A percentile compares a stretch with the other conserved stretches of the same genome.
Evolutionary conservation across 2,113 vertebrate species (phyloP).

Genomic region (Ancistrus triradiatus): DNA sequence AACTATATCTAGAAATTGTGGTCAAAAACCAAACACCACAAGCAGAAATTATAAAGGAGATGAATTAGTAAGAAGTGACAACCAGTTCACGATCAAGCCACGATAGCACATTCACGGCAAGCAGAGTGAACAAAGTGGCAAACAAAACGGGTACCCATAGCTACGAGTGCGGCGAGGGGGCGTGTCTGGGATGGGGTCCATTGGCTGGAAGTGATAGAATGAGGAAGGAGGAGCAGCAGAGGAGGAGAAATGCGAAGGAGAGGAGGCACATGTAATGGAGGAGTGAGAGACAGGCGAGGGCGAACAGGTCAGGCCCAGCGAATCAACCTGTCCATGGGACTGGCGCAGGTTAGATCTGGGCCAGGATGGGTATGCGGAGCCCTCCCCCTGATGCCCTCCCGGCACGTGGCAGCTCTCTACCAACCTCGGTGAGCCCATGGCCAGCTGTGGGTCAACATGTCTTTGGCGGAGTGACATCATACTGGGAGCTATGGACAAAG

Average conservation of each 20-base stretch:
- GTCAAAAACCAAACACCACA: no score
- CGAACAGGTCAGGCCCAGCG: slow-evolving; percentile 65
- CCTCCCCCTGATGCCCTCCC: slow-evolving; percentile 70
- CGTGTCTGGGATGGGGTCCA: slow-evolving; percentile 85
- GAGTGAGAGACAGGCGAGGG: slow-evolving; percentile 66
- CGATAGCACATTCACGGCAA: slow-evolving; percentile 53
- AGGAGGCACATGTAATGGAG: slow-evolving; percentile 54
- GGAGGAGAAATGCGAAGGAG: slow-evolving; percentile 56
- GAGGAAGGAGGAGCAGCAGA: slow-evolving; percentile 60
- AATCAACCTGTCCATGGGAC: slow-evolving; percentile 79
- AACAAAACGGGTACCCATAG: slow-evolving; percentile 76
- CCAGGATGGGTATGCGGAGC: slow-evolving; percentile 61
- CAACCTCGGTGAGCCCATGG: slow-evolving; percentile 96
- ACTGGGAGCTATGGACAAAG: slow-evolving; percentile 80
- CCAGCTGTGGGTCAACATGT: slow-evolving; percentile 84
- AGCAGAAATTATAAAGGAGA: no score
- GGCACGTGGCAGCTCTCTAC: slow-evolving; percentile 80
- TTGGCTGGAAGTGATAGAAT: slow-evolving; percentile 85
- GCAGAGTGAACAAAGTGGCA: slow-evolving; percentile 45
- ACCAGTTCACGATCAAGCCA: no score
- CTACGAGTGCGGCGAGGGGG: slow-evolving; percentile 73
- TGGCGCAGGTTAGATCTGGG: slow-evolving; percentile 75
- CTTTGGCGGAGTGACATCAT: slow-evolving; percentile 89
- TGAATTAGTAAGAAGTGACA: no score
- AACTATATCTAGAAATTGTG: no score